Percentiles rank a stretch among this genome's conserved stretches.
phyloP scores from a whole-genome alignment of 2,888 invertebrate genomes.

The Aleiodes leptofemur region DNA sequence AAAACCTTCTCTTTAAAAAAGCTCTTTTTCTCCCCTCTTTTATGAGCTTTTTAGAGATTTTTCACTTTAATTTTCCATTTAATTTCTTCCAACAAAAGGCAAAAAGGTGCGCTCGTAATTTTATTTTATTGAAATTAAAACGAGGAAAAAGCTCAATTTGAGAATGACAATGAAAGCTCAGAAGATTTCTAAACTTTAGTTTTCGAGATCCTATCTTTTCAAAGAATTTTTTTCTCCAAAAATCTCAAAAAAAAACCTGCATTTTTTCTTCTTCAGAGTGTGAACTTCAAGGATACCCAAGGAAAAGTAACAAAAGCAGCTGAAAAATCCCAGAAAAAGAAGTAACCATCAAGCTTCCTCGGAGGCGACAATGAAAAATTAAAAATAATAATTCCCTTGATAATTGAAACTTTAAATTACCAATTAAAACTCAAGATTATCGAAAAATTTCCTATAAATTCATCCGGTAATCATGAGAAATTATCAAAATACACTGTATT shows the following conservation, averaged over 20 bases:
- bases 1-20: too few species aligned
- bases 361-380: conserved; percentile 62
- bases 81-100: background rate
- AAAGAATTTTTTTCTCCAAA: too few species aligned
- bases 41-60: too few species aligned
- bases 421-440: conserved; percentile 44
- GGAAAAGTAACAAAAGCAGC: conserved; percentile 99
- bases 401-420: background rate
- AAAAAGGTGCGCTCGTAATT: too few species aligned
- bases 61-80: too few species aligned
- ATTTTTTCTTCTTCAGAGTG: conserved; percentile 77
- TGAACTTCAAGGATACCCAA: conserved; percentile 92
- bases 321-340: conserved; percentile 98
- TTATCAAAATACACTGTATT: conserved; percentile 67
- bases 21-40: too few species aligned
- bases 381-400: conserved; percentile 34
- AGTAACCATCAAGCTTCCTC: conserved; percentile 86
- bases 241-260: too few species aligned
- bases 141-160: too few species aligned
- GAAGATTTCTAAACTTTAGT: too few species aligned
- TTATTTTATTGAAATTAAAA: too few species aligned
- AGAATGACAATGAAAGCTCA: too few species aligned
- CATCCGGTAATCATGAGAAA: conserved; percentile 60
- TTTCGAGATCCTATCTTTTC: too few species aligned
- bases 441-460: conserved; percentile 51